Conservation (phyloP, 2,797 vertebrate genomes). For the Calcarius lapponicus region DNA sequence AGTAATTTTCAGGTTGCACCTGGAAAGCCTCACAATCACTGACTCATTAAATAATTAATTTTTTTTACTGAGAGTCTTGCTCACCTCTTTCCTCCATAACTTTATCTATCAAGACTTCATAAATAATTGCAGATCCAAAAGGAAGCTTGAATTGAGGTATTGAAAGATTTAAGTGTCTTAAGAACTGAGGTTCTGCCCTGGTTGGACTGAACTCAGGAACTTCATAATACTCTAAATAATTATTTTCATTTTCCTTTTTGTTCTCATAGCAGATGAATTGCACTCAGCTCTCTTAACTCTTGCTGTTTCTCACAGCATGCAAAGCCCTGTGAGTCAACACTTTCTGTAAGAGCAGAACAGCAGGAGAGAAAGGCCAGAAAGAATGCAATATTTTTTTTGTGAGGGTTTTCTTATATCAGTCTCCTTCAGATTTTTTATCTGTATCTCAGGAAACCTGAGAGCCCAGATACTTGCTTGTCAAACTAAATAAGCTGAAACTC, state of each 20-base stretch:
- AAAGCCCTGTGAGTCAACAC: not conserved
- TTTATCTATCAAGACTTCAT: not conserved
- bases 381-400: not conserved
- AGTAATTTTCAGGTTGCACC: not conserved
- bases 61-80: not conserved
- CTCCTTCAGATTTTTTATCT: not conserved
- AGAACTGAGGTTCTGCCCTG: not conserved
- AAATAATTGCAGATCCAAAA: not conserved
- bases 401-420: not conserved
- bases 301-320: not conserved
- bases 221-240: not conserved
- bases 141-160: not conserved
- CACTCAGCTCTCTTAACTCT: not conserved
- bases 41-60: not conserved
- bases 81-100: not conserved
- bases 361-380: not conserved
- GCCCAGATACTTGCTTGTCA: not conserved
- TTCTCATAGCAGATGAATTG: not conserved
- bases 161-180: not conserved
- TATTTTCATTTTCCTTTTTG: not conserved
- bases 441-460: not conserved
- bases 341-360: not conserved
- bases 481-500: not conserved
- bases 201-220: not conserved
- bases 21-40: not conserved